Percentiles rank a stretch among this genome's conserved stretches.
Conservation (phyloP, 2,797 vertebrate genomes). For the Sparidentex hasta region DNA sequence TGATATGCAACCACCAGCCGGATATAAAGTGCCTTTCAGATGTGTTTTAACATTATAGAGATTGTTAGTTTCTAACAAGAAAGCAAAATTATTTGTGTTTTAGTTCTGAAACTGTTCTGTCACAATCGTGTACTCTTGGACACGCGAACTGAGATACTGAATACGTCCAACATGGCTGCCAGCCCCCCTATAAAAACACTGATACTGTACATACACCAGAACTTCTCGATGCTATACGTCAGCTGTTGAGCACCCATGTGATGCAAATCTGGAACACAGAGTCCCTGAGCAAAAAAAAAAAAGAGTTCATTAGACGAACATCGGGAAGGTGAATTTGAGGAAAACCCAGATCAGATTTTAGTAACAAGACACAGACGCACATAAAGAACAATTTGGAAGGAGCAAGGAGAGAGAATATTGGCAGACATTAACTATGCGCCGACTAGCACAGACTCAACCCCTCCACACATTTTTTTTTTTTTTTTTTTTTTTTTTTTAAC, state of each 20-base stretch:
- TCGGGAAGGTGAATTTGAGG: conserved; percentile 1
- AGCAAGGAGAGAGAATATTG: conserved; percentile 5
- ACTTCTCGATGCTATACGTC: not conserved
- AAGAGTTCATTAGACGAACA: not conserved
- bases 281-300: not conserved
- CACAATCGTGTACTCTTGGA: not conserved
- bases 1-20: not conserved
- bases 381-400: conserved; percentile 12
- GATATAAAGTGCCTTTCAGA: not conserved
- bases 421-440: conserved; percentile 47
- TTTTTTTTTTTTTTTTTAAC: too few relatives aligned
- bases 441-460: conserved; percentile 30
- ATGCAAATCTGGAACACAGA: not conserved
- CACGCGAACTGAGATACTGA: not conserved
- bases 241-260: not conserved
- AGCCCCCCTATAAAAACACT: conserved; percentile 14
- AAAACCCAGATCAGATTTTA: conserved; percentile 11
- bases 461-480: conserved; percentile 1
- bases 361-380: conserved; percentile 22
- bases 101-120: not conserved
- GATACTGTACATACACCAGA: not conserved
- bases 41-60: not conserved
- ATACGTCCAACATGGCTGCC: not conserved
- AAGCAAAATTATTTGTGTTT: not conserved
- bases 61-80: too few relatives aligned